A percentile compares a stretch with the other conserved stretches of the same genome.
These are phyloP conservation scores for Drosophila pectinifera DNA, from an alignment of 1,140 invertebrate species.

Conservation along the genomic window DNA sequence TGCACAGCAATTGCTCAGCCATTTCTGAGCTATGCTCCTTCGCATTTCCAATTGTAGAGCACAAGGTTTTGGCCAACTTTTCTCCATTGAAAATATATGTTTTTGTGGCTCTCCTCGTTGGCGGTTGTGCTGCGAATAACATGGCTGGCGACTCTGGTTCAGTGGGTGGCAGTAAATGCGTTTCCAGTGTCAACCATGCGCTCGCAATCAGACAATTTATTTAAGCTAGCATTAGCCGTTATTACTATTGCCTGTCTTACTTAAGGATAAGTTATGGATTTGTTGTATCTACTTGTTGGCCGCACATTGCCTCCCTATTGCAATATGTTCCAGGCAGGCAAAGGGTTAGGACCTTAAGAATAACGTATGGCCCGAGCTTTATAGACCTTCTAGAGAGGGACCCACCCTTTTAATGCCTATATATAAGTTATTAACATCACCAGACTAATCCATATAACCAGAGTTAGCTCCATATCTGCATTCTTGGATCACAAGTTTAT, in stretches of 20 bases:
- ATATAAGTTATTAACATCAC: neutral
- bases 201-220: constrained; percentile 66
- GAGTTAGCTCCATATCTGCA: no score
- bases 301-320: no score
- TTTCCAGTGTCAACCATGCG: constrained; percentile 71
- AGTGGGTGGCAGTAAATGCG: constrained; percentile 47
- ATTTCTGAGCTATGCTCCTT: constrained; percentile 6
- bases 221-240: constrained; percentile 68
- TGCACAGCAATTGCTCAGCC: constrained; percentile 26
- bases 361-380: constrained; percentile 13
- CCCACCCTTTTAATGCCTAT: no score
- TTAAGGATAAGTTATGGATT: constrained; percentile 68
- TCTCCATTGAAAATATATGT: constrained; percentile 12
- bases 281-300: constrained; percentile 28
- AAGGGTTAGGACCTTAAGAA: constrained; percentile 16
- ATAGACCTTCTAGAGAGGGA: no score
- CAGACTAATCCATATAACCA: neutral
- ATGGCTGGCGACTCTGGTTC: neutral
- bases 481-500: no score
- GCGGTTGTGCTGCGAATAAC: neutral
- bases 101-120: constrained; percentile 4
- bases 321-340: constrained; percentile 14
- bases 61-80: neutral
- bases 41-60: constrained; percentile 6
- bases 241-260: constrained; percentile 73